These are phyloP conservation scores for Drosophila aldrichi DNA, from an alignment of 2,888 invertebrate genomes.

Conservation along the genomic window DNA sequence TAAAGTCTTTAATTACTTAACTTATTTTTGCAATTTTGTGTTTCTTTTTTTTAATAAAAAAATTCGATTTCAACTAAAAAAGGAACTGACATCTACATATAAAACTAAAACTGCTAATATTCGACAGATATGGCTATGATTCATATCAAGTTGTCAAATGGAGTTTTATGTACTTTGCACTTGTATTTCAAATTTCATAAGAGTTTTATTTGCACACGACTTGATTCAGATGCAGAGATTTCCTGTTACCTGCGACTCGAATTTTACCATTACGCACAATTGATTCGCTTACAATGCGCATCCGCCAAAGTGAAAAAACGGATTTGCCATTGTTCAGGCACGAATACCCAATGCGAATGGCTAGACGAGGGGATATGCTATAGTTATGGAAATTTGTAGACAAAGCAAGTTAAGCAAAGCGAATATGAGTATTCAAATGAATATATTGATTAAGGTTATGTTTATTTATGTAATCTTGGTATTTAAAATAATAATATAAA, in stretches of 20 bases:
- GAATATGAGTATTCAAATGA: not conserved
- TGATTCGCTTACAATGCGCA: constrained; percentile 22
- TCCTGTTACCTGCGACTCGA: constrained; percentile 26
- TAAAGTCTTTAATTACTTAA: too few relatives aligned
- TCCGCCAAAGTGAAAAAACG: constrained; percentile 6
- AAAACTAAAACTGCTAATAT: not conserved
- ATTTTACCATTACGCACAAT: constrained; percentile 34
- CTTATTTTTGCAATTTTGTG: too few relatives aligned
- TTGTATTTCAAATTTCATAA: not conserved
- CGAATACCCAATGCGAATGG: not conserved
- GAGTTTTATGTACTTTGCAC: not conserved
- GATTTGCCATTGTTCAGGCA: not conserved
- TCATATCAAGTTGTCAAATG: not conserved
- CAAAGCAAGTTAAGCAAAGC: not conserved
- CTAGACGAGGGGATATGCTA: not conserved
- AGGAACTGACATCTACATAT: not conserved
- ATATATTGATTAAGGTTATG: not conserved
- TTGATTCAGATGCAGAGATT: constrained; percentile 2
- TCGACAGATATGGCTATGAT: not conserved
- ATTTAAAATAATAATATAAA: too few relatives aligned
- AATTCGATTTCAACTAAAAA: not conserved
- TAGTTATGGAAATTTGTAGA: not conserved
- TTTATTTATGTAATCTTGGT: too few relatives aligned
- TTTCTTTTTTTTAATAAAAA: too few relatives aligned
- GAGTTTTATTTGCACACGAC: not conserved